Percentiles rank a stretch among this genome's conserved stretches.
Evolutionary conservation across 2,797 vertebrate genomes (phyloP).

Genomic region (Bradypus variegatus): DNA sequence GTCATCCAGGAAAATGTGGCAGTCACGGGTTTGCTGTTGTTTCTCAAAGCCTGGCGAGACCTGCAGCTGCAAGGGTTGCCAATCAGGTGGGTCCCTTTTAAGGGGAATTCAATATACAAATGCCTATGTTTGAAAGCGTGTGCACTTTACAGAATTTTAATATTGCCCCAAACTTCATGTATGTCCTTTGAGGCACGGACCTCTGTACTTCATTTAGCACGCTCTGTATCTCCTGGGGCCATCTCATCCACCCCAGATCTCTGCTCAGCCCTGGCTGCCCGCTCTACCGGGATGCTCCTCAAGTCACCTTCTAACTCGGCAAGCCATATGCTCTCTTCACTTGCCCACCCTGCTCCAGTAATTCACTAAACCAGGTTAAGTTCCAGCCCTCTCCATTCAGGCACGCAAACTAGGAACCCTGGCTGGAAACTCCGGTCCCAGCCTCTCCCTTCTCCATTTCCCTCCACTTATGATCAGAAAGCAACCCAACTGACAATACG

Average conservation of each 20-base stretch:
- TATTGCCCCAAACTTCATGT: background rate
- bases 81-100: background rate
- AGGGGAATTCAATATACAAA: background rate
- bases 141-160: background rate
- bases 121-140: background rate
- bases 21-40: background rate
- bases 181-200: background rate
- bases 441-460: background rate
- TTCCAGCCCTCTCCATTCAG: background rate
- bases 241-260: background rate
- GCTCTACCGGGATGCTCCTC: fast-evolving
- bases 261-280: background rate
- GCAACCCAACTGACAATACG: fast-evolving
- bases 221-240: fast-evolving
- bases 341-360: background rate
- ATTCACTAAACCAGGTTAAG: background rate
- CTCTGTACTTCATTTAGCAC: background rate
- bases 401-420: background rate
- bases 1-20: background rate
- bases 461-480: background rate
- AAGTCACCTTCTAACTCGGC: background rate
- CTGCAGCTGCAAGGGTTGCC: background rate
- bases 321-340: background rate
- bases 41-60: background rate
- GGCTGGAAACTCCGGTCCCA: background rate